Evolutionary conservation across 2,797 vertebrate genomes (phyloP).

Genomic region (Gymnopithys bicolor): DNA sequence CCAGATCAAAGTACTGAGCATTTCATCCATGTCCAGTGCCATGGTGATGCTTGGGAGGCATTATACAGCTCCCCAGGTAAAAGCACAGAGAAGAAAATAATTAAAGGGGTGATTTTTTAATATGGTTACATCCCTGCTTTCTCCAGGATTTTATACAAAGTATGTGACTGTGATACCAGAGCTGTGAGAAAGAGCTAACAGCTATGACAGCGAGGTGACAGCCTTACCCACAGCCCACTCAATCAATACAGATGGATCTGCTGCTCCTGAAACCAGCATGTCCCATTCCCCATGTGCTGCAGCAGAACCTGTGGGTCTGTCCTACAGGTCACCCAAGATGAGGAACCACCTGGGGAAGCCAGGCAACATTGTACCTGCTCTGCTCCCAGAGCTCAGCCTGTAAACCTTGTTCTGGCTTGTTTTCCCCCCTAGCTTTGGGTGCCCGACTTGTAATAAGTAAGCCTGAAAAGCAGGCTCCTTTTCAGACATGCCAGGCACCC

Average conservation of each 20-base stretch:
- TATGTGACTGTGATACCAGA: neutral
- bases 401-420: constrained; percentile 67
- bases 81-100: neutral
- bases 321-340: neutral
- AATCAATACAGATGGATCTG: rapidly evolving
- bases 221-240: neutral
- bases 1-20: neutral
- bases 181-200: neutral
- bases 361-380: neutral
- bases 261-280: rapidly evolving
- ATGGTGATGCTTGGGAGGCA: neutral
- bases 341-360: neutral
- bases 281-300: rapidly evolving
- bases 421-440: constrained; percentile 28
- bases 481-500: constrained; percentile 61
- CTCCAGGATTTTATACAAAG: neutral
- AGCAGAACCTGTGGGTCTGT: neutral
- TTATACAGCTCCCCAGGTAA: neutral
- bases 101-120: neutral
- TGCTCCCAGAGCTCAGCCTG: constrained; percentile 3
- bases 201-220: neutral
- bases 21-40: neutral
- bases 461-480: constrained; percentile 71
- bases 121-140: neutral
- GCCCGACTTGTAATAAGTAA: constrained; percentile 49